Percentiles rank a stretch among this genome's conserved stretches.
Evolutionary conservation across 2,113 vertebrate species (phyloP).

Genomic region (Hystrix cristata): DNA sequence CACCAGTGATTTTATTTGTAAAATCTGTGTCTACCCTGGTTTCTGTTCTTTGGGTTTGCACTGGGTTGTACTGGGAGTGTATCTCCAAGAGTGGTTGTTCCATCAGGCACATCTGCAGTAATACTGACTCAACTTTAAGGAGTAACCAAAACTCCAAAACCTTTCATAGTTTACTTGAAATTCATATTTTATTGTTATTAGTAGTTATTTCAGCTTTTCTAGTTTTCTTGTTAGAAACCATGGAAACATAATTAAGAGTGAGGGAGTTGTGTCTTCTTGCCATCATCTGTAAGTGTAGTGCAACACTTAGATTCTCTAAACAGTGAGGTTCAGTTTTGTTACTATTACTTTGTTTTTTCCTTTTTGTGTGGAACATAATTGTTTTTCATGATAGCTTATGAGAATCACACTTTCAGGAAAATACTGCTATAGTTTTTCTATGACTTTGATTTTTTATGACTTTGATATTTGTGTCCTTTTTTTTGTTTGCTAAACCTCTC

Average conservation of each 20-base stretch:
- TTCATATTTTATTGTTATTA: not conserved
- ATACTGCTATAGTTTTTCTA: not conserved
- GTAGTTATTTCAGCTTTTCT: not conserved
- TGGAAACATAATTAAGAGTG: not conserved
- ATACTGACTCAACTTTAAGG: not conserved
- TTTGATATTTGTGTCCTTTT: not conserved
- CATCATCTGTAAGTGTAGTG: not conserved
- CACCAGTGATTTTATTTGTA: not conserved
- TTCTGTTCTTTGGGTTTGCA: not conserved
- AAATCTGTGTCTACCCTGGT: not conserved
- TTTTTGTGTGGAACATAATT: not conserved
- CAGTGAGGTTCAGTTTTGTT: not conserved
- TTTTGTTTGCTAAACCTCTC: conserved; percentile 3
- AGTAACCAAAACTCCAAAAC: not conserved
- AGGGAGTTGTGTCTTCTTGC: conserved; percentile 19
- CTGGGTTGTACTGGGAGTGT: not conserved
- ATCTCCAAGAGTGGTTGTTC: not conserved
- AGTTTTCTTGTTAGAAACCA: not conserved
- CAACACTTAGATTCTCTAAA: not conserved
- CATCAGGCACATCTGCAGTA: not conserved
- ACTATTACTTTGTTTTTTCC: not conserved
- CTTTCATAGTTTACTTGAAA: not conserved
- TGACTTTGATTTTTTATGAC: not conserved
- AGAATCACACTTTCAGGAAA: not conserved
- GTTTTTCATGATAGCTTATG: not conserved